Base-by-base conservation (phyloP, 2,888 invertebrate genomes). In the Tineola bisselliella region DNA sequence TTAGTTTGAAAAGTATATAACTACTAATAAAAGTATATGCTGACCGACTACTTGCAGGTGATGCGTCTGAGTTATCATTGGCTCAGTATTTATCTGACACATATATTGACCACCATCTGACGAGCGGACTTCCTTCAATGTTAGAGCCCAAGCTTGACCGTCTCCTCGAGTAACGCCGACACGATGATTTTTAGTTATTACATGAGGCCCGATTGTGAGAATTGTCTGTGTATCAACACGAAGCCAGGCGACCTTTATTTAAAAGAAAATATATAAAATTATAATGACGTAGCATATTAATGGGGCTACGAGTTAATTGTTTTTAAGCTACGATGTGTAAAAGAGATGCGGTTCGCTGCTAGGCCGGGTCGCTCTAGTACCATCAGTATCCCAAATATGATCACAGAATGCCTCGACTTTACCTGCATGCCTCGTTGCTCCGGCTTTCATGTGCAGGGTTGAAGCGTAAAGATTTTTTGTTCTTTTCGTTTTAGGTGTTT, bases 151-250 rank as follows among this genome's bases (percentile, higher is more conserved):
- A 44, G 91, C 91, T 75, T 92, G 90, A 0, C 68, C 65, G 76
- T 94, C 94, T 62, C 91, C 91, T 71, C 90, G 90, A 62, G 91
- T 90, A 67, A 95, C 91, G 30, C 90, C 91, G 69, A 95, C 93
- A 64, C 95, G 90, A 77, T 94, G 93, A 86, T 94, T 95, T 84
- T 95, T 93, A 63, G 95, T 95, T 75, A 95, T 94, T 72, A 95
- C 94, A 81, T 95, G 93, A 70, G 90, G 91, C 67, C 94, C 94
- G 72, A 95, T 94, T 52, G 94, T 94, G 67, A 95, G 88, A 69
- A 95, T 93, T n/a, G 94, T 95, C 79, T 95, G 94, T 54, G 94
- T 94, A 81, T 95, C 94, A 66, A 95, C 94, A 64, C 94, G 90
- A 65, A 95, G 86, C 94, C 95, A 95, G 66, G 95, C 95, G 67